A percentile compares a stretch with the other conserved stretches of the same genome.
Conservation (phyloP, 53 echinoderm and acorn worm species). For the Henricia sp. region DNA sequence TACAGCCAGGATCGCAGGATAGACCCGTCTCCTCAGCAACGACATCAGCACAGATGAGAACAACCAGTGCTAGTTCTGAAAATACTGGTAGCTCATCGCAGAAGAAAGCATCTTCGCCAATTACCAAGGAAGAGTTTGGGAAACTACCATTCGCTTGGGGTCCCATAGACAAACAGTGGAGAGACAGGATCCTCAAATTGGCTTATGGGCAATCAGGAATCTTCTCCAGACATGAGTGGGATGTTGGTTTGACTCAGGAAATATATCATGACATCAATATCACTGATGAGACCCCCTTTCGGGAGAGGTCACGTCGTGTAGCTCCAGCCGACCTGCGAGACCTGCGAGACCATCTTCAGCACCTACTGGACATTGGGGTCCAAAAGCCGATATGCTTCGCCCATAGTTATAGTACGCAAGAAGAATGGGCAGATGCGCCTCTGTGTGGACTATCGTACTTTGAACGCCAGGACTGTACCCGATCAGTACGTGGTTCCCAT, state of each 20-base stretch:
- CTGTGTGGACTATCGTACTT: conserved; percentile 63
- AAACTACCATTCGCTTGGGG: conserved; percentile 52
- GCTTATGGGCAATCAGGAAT: neutral
- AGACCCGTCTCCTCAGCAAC: neutral
- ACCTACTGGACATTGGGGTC: conserved; percentile 6
- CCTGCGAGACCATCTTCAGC: conserved; percentile 10
- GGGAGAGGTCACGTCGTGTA: neutral
- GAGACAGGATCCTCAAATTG: neutral
- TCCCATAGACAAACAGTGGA: neutral
- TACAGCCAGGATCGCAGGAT: neutral
- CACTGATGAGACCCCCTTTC: neutral
- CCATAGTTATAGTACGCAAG: conserved; percentile 40
- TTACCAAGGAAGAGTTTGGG: neutral
- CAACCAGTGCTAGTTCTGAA: no score
- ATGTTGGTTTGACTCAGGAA: neutral
- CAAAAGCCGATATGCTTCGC: conserved; percentile 23
- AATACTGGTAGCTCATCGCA: no score
- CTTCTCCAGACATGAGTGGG: neutral
- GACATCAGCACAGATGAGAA: neutral
- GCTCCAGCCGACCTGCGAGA: conserved; percentile 1
- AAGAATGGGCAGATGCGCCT: conserved; percentile 48
- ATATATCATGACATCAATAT: conserved; percentile 46
- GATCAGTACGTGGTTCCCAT: conserved; percentile 69
- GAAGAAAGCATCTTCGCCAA: neutral
- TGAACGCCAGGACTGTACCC: conserved; percentile 53